These are phyloP conservation scores for Pogona vitticeps DNA, from an alignment of 2,113 vertebrate genomes.

Conservation along the genomic window DNA sequence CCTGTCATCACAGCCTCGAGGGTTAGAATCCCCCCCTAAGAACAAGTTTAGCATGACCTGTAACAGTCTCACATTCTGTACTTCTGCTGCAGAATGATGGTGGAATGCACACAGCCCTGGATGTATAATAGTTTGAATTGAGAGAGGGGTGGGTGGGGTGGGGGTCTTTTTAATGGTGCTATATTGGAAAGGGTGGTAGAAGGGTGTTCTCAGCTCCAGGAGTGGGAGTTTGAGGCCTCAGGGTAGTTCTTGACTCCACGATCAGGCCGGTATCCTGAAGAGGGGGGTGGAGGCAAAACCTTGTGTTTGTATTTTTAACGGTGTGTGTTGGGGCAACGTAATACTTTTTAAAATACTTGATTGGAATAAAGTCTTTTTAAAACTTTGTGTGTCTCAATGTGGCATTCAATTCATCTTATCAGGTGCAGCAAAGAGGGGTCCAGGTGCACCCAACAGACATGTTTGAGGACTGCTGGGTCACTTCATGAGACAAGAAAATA, in stretches of 20 bases:
- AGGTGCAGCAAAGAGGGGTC: neutral
- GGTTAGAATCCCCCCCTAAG: neutral
- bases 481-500: neutral
- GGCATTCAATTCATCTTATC: neutral
- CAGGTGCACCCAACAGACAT: too few species aligned
- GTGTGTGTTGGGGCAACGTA: conserved; percentile 22
- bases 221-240: conserved; percentile 19
- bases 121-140: conserved; percentile 1
- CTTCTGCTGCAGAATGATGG: neutral
- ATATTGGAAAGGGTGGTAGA: conserved; percentile 15
- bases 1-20: neutral
- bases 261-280: conserved; percentile 40
- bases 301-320: conserved; percentile 30
- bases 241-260: conserved; percentile 22
- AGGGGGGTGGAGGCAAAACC: conserved; percentile 22
- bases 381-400: conserved; percentile 3
- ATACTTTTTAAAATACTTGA: conserved; percentile 38
- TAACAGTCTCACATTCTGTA: neutral
- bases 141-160: neutral
- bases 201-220: conserved; percentile 14
- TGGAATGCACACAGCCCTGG: conserved; percentile 4
- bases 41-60: neutral
- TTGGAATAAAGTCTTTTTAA: conserved; percentile 40
- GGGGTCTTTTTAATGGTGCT: conserved; percentile 28
- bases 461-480: neutral